Evolutionary conservation across 2,888 invertebrate species (phyloP), one percentile per base, ranked within the genome.

Genomic region (Mythimna impura): DNA sequence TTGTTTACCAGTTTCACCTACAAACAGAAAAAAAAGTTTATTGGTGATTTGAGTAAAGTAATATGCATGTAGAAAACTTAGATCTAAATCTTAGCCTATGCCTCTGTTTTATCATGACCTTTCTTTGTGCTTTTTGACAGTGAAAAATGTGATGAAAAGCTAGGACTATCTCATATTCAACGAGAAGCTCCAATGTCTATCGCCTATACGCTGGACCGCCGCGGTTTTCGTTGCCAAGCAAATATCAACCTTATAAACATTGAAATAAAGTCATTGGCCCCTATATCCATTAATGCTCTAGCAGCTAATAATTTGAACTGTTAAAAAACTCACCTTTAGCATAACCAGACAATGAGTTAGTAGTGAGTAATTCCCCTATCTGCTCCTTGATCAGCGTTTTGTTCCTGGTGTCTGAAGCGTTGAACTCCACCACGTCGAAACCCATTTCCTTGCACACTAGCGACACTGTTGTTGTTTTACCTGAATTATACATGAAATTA

Each of bases 331-430:
- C 92, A 97, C 98, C 97, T 92, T 96, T 96, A 78, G 97, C 97
- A 91, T 97, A 98, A 20, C 97, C 97, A 20, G 97, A 97, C 3
- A 98, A 94, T 0, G 98, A 97, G 64, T 97, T 98, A 47, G 98
- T 98, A 5, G 97, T 97, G 43, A 99, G 94, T 60, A 99, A 93
- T 88, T 98, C 98, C 0, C 98, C 96, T 2, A 99, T 98, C 91
- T 98, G 98, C 85, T 98, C 97, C 86, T 98, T 97, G 61, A 99
- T 96, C 63, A 98, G 97, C 43, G 97, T 97, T 93, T 99, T 99
- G 87, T 98, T 99, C 73, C 99, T 97, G 0, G 99, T 99, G 92
- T 99, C 99, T 0, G 99, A 99, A 0, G 99, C 99, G 95, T 99
- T 99, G 90, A 99, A 98, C 94, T 99, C 99, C 20, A 99, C 98